phyloP scores from a whole-genome alignment of 2,113 vertebrate species.

The Lichenostomus cassidix region DNA sequence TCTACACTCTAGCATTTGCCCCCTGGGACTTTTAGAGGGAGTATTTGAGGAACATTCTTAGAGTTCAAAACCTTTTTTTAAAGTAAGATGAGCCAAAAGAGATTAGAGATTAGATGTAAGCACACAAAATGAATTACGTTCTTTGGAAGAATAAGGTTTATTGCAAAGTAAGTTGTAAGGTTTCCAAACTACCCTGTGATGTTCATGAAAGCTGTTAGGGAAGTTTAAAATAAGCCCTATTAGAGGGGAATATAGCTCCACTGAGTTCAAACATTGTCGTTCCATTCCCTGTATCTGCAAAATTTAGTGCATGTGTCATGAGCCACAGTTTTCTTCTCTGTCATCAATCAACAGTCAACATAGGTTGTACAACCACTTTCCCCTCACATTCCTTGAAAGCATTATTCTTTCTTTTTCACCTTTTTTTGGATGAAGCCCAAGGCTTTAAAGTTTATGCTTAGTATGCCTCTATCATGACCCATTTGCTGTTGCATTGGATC shows the following conservation, averaged over 20 bases:
- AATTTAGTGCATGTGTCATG: neutral
- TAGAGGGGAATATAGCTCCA: neutral
- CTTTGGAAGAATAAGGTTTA: neutral
- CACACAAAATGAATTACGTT: neutral
- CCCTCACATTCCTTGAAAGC: neutral
- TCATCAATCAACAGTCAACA: neutral
- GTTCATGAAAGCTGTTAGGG: neutral
- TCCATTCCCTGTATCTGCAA: neutral
- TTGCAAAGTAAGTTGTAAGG: neutral
- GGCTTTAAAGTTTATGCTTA: neutral
- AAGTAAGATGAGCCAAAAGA: slow-evolving; percentile 28
- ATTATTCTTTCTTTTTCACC: neutral
- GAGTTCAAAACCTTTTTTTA: slow-evolving; percentile 29
- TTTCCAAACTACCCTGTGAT: neutral
- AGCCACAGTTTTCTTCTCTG: neutral
- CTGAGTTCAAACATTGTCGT: neutral
- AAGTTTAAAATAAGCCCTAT: neutral
- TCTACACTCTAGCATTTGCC: neutral
- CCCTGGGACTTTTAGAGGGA: neutral
- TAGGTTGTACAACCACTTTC: neutral
- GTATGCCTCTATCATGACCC: neutral
- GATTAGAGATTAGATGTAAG: neutral
- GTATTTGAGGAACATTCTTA: slow-evolving; percentile 4
- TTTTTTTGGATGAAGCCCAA: neutral
- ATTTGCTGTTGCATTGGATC: neutral